Evolutionary conservation across 2,113 vertebrate species (phyloP), one percentile per base, ranked within the genome.

Genomic region (Brienomyrus longianalis): DNA sequence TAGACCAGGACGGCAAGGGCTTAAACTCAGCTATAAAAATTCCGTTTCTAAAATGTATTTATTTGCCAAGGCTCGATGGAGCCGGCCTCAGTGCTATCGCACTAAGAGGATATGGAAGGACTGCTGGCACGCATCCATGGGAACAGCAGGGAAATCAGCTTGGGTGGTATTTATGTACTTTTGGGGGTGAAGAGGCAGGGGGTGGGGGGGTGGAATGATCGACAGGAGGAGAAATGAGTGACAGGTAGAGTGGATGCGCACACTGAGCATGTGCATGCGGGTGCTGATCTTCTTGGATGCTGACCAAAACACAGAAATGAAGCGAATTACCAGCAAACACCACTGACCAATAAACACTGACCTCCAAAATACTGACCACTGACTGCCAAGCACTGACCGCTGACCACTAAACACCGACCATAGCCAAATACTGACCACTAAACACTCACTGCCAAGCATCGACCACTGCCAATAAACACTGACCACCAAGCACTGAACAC

Each of bases 151-250:
- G 85, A 87, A 54, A 87, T 54, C 50, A 87, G 15, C 50, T 27
- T 39, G 51, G 85, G 85, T 87, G 85, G 85, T 54, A 87, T 87
- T 86, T 87, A 39, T n/a, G 27, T 48, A 50, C 84, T 27, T 27
- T 86, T 51, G 45, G 43, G 83, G 74, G 39, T 35, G 27, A 54
- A 56, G 85, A 39, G 85, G 48, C n/a, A 50, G 83, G 83, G 11
- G 23, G 6, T 10, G 45, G 47, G 23, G 17, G 17, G 62, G n/a
- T 70, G 62, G 62, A 70, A 31, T 86, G 83, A 86, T 23, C 3
- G 83, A 17, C 83, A 86, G 48, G 23, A 70, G 35, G 74, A 80
- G 35, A 43, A 43, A 43, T 80, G 74, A 80, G 35, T 80, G 74
- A 80, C 35, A 39, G 74, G n/a, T 45, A n/a, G 23, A 9, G 21